A percentile compares a stretch with the other conserved stretches of the same genome.
phyloP scores from a whole-genome alignment of 2,797 vertebrate species.

The Tinamus major region DNA sequence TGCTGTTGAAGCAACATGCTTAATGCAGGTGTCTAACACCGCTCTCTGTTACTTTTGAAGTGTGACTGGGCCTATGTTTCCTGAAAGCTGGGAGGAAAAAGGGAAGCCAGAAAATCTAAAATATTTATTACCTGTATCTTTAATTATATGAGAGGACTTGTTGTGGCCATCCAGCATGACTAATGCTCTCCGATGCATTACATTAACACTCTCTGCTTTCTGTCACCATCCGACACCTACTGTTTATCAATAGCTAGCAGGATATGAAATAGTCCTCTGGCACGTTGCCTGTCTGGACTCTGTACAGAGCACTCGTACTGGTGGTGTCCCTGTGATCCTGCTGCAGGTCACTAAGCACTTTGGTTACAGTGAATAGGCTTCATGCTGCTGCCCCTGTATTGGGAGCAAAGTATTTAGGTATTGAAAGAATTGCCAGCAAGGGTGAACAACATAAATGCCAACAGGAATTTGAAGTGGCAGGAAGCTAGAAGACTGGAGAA shows the following conservation, averaged over 20 bases:
- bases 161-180: background rate
- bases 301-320: background rate
- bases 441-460: too few relatives aligned
- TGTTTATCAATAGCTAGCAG: background rate
- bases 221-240: background rate
- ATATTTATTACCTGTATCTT: background rate
- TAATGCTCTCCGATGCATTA: slow-evolving; percentile 8
- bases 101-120: background rate
- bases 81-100: slow-evolving; percentile 22
- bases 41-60: slow-evolving; percentile 6
- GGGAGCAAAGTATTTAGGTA: background rate
- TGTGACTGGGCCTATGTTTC: slow-evolving; percentile 16
- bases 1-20: background rate
- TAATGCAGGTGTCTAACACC: slow-evolving; percentile 47
- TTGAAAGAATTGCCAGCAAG: background rate
- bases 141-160: background rate
- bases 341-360: background rate
- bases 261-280: fast-evolving
- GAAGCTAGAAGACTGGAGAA: background rate
- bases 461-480: background rate
- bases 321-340: background rate
- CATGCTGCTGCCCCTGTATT: background rate
- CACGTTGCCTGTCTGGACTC: background rate
- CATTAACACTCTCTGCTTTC: slow-evolving; percentile 23
- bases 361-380: background rate